Evolutionary conservation across 2,113 vertebrate genomes (phyloP), one percentile per base, ranked within the genome.

Genomic region (Syngnathus scovelli): DNA sequence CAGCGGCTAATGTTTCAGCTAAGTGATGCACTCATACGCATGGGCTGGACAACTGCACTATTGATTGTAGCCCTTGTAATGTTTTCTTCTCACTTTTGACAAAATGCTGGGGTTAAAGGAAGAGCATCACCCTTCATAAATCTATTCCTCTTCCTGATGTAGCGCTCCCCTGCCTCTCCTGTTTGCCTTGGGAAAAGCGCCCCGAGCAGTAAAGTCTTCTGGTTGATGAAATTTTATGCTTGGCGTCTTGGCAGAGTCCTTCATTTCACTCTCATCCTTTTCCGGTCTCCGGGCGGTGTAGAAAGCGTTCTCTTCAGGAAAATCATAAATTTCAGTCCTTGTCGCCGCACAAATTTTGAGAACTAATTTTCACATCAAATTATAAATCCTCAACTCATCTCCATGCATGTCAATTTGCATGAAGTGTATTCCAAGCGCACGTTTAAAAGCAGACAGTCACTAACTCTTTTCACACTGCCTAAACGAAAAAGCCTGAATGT

Each of bases 71-170:
- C 71, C 66, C 41, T 66, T 7, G 59, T 84, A 84, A 88, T 89
- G 78, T 83, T 88, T 71, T 84, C 71, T 67, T 33, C 84, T 86
- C 83, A 81, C 72, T 72, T 88, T 71, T 82, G 77, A 80, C 78
- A 81, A 86, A 88, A 84, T 89, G 88, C 88, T 83, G 79, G 73
- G 83, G 84, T 81, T 87, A 86, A 89, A 89, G 78, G 81, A 75
- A 64, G 73, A 83, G 21, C 2, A 21, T 76, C 64, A 78, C 64
- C 74, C 51, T 64, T 70, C 67, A 59, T 86, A 84, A 87, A 89
- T 87, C 27, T 9, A 55, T 55, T 55, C 69, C 71, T 78, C 63
- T 80, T 79, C 67, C 64, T 33, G 62, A 21, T 38, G 5, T 56
- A 18, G 75, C 58, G 61, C 51, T 68, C 64, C 27, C 58, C 67